Evolutionary conservation across 92 coral and sea anemone species (phyloP), one percentile per base, ranked within the genome.

Genomic region (Virgularia gustaviana): DNA sequence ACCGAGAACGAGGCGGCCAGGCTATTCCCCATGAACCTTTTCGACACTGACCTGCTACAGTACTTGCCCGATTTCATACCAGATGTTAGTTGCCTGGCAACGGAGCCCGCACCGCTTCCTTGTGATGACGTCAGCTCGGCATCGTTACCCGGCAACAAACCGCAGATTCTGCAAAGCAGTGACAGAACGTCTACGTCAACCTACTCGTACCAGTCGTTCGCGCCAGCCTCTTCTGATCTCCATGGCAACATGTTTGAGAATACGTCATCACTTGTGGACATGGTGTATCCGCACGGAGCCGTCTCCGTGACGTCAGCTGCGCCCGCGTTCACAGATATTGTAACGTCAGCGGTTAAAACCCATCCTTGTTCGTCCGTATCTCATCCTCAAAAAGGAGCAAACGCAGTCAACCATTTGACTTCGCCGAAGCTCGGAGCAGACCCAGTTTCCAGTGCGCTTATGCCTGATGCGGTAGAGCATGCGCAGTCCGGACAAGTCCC

Each of bases 51-150:
- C 25, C 36, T 68, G 36, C 35, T 68, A 39, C 23, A 47, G 37
- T 68, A 68, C 19, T 47, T 68, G 36, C 75, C 75, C 0, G 75
- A 68, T 18, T 68, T 47, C 35, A 15, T 68, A 4, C 22, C 43
- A 10, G 61, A 51, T 22, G 22, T 65, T 6, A 25, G 28, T 16
- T 54, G 32, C 25, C n/a, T 68, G 13, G 29, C n/a, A n/a, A n/a
- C n/a, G n/a, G n/a, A n/a, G n/a, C n/a, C n/a, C n/a, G n/a, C n/a
- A n/a, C n/a, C n/a, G n/a, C n/a, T n/a, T n/a, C n/a, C n/a, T n/a
- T n/a, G n/a, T n/a, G n/a, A n/a, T n/a, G n/a, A n/a, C 15, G 81
- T 63, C 18, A 75, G 81, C 5, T 76, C 81, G 6, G 73, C 81
- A 10, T 76, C 81, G 12, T 63, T 76, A 61, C 59, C 44, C 19